Percentiles rank a stretch among this genome's conserved stretches.
Evolutionary conservation across 1,140 invertebrate genomes (phyloP).

Genomic region (Chrysoperla carnea): DNA sequence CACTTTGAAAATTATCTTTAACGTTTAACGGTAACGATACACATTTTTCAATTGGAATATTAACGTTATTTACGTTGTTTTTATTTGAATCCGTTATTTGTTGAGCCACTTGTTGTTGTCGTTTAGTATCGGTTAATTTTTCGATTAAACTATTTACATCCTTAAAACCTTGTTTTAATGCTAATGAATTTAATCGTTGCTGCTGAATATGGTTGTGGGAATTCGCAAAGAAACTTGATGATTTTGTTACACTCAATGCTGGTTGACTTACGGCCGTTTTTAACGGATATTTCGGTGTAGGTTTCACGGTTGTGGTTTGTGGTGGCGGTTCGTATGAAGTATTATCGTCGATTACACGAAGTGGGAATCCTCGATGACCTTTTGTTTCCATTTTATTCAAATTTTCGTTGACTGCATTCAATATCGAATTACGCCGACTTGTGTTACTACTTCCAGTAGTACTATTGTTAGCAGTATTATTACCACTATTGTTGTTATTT

Average conservation of each 20-base stretch:
- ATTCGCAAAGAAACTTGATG: constrained; percentile 39
- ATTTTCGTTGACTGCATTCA: constrained; percentile 1
- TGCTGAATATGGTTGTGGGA: constrained; percentile 44
- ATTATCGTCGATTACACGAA: constrained; percentile 4
- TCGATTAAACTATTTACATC: constrained; percentile 22
- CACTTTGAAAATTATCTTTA: constrained; percentile 1
- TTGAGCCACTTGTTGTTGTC: constrained; percentile 13
- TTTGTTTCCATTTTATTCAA: constrained; percentile 4
- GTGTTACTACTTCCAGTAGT: background rate
- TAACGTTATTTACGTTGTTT: constrained; percentile 6
- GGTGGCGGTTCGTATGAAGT: constrained; percentile 12
- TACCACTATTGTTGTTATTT: background rate
- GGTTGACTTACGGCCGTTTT: constrained; percentile 28
- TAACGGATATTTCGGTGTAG: constrained; percentile 15
- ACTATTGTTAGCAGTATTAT: background rate
- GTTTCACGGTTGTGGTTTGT: constrained; percentile 8
- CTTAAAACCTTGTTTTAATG: constrained; percentile 27
- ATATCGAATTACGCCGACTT: background rate
- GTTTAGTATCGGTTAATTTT: constrained; percentile 14
- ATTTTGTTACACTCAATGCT: constrained; percentile 24
- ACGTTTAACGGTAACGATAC: background rate
- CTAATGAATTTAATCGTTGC: constrained; percentile 26
- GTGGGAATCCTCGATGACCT: constrained; percentile 2
- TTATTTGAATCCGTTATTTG: constrained; percentile 20
- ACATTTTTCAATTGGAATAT: background rate